phyloP scores from a whole-genome alignment of 2,113 vertebrate genomes.

The Megaceryle maxima region DNA sequence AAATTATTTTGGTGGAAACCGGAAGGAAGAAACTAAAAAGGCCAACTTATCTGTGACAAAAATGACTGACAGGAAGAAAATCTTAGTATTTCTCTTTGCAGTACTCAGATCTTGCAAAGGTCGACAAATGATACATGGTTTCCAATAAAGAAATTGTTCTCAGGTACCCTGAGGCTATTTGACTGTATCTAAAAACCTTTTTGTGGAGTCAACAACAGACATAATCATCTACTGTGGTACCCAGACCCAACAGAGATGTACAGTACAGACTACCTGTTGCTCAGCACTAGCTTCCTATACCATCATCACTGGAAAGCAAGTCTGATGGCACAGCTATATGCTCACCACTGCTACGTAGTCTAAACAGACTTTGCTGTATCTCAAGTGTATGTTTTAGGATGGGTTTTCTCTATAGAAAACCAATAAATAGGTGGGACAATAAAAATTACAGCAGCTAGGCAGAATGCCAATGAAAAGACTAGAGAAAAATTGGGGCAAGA shows the following conservation, averaged over 20 bases:
- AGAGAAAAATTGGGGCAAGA: background rate
- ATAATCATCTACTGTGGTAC: background rate
- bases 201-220: background rate
- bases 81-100: background rate
- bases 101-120: background rate
- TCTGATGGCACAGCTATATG: accelerated
- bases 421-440: background rate
- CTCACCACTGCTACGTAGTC: background rate
- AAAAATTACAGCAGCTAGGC: background rate
- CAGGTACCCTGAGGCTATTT: background rate
- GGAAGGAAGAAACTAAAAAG: background rate
- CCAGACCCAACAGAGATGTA: background rate
- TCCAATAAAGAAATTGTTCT: background rate
- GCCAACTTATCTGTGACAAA: background rate
- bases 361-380: background rate
- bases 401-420: background rate
- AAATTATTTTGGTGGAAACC: background rate
- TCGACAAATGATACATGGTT: background rate
- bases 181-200: background rate
- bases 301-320: background rate
- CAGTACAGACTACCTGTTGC: background rate
- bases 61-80: background rate
- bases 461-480: background rate
- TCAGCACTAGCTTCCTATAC: background rate
- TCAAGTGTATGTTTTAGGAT: background rate